These are phyloP conservation scores for Salminus brasiliensis DNA, from an alignment of 2,113 vertebrate species.

Conservation along the genomic window DNA sequence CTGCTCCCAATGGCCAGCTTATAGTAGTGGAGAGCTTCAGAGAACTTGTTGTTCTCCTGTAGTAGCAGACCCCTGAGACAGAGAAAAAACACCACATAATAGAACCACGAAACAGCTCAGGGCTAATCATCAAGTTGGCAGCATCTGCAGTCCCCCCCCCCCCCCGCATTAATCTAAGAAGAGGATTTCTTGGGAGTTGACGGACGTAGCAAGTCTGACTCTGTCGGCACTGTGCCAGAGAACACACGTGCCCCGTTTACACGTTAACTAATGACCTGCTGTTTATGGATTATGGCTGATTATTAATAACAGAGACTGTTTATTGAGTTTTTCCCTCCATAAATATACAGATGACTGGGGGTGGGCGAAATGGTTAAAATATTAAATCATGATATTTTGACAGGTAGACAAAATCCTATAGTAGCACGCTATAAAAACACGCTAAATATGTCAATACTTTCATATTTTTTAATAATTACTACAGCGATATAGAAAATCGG, in stretches of 20 bases:
- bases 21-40: constrained; percentile 96
- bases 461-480: too few species aligned
- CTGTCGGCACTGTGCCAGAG: not conserved
- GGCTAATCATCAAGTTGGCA: constrained; percentile 19
- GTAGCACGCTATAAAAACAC: too few species aligned
- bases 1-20: constrained; percentile 96
- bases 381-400: too few species aligned
- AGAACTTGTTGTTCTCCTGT: constrained; percentile 95
- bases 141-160: not conserved
- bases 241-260: not conserved
- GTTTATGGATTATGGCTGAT: too few species aligned
- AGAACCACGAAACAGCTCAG: constrained; percentile 3
- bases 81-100: not conserved
- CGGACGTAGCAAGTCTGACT: not conserved
- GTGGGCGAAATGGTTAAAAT: too few species aligned
- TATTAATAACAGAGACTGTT: not conserved
- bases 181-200: not conserved
- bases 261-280: not conserved
- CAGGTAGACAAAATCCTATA: too few species aligned
- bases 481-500: too few species aligned
- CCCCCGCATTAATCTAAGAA: constrained; percentile 8
- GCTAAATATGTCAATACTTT: too few species aligned
- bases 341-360: not conserved
- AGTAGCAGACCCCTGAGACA: constrained; percentile 89
- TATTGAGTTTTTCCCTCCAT: not conserved